Percentiles rank a stretch among this genome's conserved stretches.
These are phyloP conservation scores for Leptopilina syphax DNA, from an alignment of 2,888 invertebrate species.

Conservation along the genomic window DNA sequence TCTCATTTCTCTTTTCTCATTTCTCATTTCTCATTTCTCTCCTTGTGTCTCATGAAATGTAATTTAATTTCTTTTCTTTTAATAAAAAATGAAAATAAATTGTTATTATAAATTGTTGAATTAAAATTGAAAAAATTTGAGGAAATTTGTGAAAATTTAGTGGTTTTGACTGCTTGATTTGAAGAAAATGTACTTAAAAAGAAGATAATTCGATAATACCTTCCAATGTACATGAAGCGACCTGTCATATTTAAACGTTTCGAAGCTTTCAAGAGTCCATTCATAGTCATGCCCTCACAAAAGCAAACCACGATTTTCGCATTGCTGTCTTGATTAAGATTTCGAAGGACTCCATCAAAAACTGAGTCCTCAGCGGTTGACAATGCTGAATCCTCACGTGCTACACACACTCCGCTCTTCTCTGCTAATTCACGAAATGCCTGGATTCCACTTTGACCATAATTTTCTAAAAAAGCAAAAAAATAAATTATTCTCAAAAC, in stretches of 20 bases:
- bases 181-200: constrained; percentile 14
- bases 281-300: constrained; percentile 87
- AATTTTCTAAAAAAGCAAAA: constrained; percentile 81
- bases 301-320: constrained; percentile 86
- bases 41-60: neutral
- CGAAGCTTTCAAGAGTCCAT: constrained; percentile 82
- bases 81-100: too few relatives aligned
- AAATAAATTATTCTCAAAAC: neutral
- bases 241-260: constrained; percentile 79
- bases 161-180: too few relatives aligned
- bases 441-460: constrained; percentile 87
- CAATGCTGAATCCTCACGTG: constrained; percentile 82
- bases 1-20: neutral
- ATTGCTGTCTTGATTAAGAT: constrained; percentile 79
- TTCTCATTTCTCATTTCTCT: neutral
- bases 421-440: constrained; percentile 85
- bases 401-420: constrained; percentile 84
- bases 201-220: constrained; percentile 75
- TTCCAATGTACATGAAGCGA: constrained; percentile 83
- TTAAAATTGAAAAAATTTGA: too few relatives aligned
- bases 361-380: constrained; percentile 80
- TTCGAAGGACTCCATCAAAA: constrained; percentile 79
- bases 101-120: too few relatives aligned
- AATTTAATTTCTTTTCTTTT: too few relatives aligned
- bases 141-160: too few relatives aligned